Percentiles rank a stretch among this genome's conserved stretches.
phyloP scores from a whole-genome alignment of 2,797 vertebrate genomes.

The Smutsia temminckii region DNA sequence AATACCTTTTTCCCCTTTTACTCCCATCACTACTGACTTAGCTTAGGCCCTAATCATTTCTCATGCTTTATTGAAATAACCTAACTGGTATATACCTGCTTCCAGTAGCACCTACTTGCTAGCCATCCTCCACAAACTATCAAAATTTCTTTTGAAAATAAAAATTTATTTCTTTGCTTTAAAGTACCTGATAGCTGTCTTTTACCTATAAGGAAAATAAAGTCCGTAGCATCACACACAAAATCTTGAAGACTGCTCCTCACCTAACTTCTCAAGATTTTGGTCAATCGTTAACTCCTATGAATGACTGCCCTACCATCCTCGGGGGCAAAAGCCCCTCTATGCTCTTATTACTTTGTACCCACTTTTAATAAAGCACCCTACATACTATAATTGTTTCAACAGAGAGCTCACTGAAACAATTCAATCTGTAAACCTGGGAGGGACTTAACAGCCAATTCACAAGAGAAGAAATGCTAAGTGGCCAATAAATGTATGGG shows the following conservation, averaged over 20 bases:
- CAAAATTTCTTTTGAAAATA: background rate
- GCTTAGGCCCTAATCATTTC: background rate
- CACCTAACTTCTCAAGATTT: background rate
- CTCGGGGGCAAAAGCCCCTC: background rate
- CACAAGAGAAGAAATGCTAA: background rate
- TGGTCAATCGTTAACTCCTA: background rate
- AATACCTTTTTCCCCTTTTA: background rate
- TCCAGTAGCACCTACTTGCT: background rate
- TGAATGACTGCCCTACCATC: background rate
- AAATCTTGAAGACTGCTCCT: background rate
- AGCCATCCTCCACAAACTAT: background rate
- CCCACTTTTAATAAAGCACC: background rate
- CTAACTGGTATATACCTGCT: background rate
- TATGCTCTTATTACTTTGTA: background rate
- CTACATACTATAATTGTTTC: background rate
- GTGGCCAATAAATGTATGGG: background rate
- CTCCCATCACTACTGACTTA: background rate
- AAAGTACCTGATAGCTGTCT: background rate
- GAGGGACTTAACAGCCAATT: background rate
- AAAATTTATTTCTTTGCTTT: background rate
- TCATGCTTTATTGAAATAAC: background rate
- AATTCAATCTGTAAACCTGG: background rate
- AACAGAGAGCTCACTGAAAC: background rate
- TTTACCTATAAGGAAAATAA: background rate
- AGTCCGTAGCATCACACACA: background rate